Evolutionary conservation across 2,113 vertebrate genomes (phyloP), one percentile per base, ranked within the genome.

Genomic region (Bombycilla garrulus): DNA sequence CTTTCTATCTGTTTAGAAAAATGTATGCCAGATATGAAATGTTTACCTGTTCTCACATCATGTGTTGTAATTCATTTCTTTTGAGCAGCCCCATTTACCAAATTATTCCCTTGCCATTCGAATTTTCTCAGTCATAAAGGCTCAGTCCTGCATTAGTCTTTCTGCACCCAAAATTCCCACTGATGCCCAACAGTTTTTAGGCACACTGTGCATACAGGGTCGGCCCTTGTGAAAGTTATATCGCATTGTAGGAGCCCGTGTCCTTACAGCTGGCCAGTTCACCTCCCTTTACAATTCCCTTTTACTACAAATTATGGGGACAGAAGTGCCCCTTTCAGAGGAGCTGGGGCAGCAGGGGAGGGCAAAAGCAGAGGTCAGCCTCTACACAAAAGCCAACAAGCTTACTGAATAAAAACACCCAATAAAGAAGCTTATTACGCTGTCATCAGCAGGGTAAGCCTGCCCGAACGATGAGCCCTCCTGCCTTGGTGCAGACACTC

Each of bases 351-450:
- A 47, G 20, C 29, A 13, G 79, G 20, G 58, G 21, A 74, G 40
- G 80, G 85, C 28, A 10, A 96, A 96, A 95, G 80, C 91, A 94
- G 95, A 97, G 97, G 97, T 97, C 97, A 97, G 87, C 64, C 78
- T 51, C 86, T n/a, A 80, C 80, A 97, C 97, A 97, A 97, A 96
- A 97, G 95, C 88, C 25, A 57, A 97, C 95, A 97, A 97, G 95
- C 93, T 92, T 87, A 74, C 65, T 91, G 95, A 96, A 97, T 85
- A 94, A 96, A 96, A 97, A 96, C 90, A 95, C 95, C 94, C 96
- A 97, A 96, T 96, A 95, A 93, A 97, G 88, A 80, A 92, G 90
- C 95, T 97, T 96, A 97, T 97, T 96, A 97, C 97, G 96, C 94
- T 90, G 90, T 95, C 95, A 94, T 93, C 96, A 94, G 79, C 54